Conservation (phyloP, 2,113 vertebrate genomes). For the Spilogale gracilis region DNA sequence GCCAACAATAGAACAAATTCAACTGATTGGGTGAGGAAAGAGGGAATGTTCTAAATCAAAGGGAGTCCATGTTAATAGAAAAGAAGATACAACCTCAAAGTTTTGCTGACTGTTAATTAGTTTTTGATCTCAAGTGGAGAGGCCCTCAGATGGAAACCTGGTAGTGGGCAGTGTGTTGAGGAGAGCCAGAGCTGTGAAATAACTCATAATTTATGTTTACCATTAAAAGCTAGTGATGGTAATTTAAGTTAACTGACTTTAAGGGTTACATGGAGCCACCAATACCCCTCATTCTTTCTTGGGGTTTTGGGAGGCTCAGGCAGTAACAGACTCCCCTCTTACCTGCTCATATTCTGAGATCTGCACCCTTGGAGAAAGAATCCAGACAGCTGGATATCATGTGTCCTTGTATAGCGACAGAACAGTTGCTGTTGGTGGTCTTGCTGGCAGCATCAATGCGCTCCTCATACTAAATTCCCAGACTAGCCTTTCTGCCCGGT, state of each 20-base stretch:
- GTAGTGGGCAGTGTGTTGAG: not conserved
- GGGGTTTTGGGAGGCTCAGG: not conserved
- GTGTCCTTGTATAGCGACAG: not conserved
- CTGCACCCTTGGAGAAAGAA: not conserved
- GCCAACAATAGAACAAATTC: not conserved
- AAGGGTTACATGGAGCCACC: not conserved
- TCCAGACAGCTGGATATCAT: not conserved
- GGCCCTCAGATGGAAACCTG: not conserved
- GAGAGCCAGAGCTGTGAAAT: not conserved
- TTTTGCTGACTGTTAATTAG: not conserved
- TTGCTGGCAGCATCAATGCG: not conserved
- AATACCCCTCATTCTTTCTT: not conserved
- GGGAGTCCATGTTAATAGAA: not conserved
- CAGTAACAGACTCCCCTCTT: not conserved
- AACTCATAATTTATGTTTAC: not conserved
- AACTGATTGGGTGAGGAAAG: not conserved
- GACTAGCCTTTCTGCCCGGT: not conserved
- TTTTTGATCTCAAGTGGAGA: not conserved
- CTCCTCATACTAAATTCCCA: not conserved
- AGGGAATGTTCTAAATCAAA: not conserved
- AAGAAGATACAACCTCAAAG: not conserved
- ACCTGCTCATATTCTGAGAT: not conserved
- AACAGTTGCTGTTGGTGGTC: no score
- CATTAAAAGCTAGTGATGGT: not conserved
- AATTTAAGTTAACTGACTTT: not conserved